Conservation (phyloP, 2,888 invertebrate species). For the Marasmarcha lunaedactyla region DNA sequence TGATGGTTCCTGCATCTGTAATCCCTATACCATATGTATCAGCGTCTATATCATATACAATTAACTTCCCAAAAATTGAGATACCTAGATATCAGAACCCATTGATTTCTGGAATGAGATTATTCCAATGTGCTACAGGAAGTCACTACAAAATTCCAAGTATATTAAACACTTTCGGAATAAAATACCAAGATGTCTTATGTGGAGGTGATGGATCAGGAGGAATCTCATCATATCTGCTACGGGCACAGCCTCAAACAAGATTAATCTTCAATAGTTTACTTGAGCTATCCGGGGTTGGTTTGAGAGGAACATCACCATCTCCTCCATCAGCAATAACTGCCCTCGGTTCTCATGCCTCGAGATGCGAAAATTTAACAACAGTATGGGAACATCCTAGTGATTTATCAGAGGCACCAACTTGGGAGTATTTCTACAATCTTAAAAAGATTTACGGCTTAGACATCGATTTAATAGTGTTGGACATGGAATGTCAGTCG, state of each 20-base stretch:
- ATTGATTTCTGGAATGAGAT: not conserved
- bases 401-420: not conserved
- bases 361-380: not conserved
- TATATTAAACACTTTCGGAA: not conserved
- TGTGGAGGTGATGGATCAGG: slow-evolving; percentile 1
- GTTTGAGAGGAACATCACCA: not conserved
- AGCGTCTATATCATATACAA: not conserved
- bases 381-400: not conserved
- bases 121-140: not conserved
- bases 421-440: not conserved
- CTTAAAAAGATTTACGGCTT: not conserved
- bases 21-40: not conserved
- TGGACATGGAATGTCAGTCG: not conserved
- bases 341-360: not conserved
- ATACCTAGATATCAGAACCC: not conserved
- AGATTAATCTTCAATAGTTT: not conserved
- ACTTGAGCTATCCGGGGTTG: not conserved
- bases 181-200: not conserved
- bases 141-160: not conserved
- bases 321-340: slow-evolving; percentile 1
- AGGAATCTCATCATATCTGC: not conserved
- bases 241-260: not conserved
- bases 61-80: not conserved
- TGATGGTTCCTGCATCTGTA: not conserved
- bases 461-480: not conserved